Percentiles rank a stretch among this genome's conserved stretches.
These are phyloP conservation scores for Peromyscus leucopus DNA, from an alignment of 2,113 vertebrate species.

Conservation along the genomic window DNA sequence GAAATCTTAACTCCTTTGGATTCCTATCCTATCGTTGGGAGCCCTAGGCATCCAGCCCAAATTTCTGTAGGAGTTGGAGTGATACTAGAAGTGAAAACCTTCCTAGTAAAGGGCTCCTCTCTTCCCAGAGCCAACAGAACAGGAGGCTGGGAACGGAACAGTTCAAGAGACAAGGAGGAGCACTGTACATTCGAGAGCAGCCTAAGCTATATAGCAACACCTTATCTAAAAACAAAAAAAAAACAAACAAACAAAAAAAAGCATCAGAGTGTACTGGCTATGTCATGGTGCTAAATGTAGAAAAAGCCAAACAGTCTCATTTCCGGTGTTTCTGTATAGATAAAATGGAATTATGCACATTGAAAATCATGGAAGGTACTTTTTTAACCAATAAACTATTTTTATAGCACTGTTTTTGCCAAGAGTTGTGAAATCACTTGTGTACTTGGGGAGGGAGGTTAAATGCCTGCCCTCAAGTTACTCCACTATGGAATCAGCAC, in stretches of 20 bases:
- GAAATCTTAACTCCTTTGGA: conserved; percentile 44
- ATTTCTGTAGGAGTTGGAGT: neutral
- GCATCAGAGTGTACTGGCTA: neutral
- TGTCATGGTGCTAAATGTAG: conserved; percentile 4
- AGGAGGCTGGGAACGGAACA: neutral
- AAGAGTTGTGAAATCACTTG: conserved; percentile 78
- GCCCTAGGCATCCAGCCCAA: neutral
- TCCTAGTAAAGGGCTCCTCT: neutral
- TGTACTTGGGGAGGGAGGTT: conserved; percentile 61
- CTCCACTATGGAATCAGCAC: conserved; percentile 36
- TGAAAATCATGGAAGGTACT: conserved; percentile 66
- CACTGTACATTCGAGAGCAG: neutral
- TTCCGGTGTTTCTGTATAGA: conserved; percentile 52
- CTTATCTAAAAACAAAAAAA: neutral
- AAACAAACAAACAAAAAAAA: too few relatives aligned
- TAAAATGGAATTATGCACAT: conserved; percentile 59
- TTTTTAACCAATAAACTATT: conserved; percentile 78
- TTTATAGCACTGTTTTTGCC: conserved; percentile 77
- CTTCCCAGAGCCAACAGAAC: conserved; percentile 10
- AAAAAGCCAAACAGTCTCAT: conserved; percentile 49
- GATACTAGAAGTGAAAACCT: neutral
- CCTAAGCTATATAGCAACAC: neutral
- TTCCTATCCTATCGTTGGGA: neutral
- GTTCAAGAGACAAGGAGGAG: neutral
- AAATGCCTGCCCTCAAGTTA: conserved; percentile 57